Base-by-base conservation (phyloP, 2,888 invertebrate genomes). In the Agelastica alni region DNA sequence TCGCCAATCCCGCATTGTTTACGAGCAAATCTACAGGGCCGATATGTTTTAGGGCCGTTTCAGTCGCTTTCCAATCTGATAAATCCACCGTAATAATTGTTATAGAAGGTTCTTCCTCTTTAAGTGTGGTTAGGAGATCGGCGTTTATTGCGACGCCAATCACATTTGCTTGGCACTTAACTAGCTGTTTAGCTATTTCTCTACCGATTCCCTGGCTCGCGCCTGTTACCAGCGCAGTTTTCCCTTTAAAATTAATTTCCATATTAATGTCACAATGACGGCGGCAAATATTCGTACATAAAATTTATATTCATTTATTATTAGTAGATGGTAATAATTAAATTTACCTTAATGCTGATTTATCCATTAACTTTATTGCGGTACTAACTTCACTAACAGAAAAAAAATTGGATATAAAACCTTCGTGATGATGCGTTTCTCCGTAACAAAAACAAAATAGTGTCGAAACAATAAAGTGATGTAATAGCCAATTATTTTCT, bases 211-310 rank as follows among this genome's bases (percentile, higher is more conserved):
- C 87, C 83, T 65, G 51, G 14, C 42, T 49, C 45, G 92, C 93
- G 51, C 94, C 95, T 53, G 95, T 94, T 2, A 95, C 91, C 48
- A 95, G 79, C 68, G 92, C 88, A 53, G 86, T 83, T 79, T 91
- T 93, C 53, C 86, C 87, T 65, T 81, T 80, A 73, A 91, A 89
- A 42, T 78, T 79, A 63, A 85, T 83, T 71, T 87, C 83, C 88
- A 88, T 88, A 22, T 36, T 47, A n/a, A n/a, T n/a, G n/a, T n/a
- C n/a, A n/a, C n/a, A n/a, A n/a, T n/a, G n/a, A n/a, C n/a, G n/a
- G n/a, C n/a, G n/a, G n/a, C n/a, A n/a, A n/a, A n/a, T n/a, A n/a
- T n/a, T n/a, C n/a, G n/a, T n/a, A n/a, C n/a, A n/a, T n/a, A n/a
- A n/a, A n/a, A n/a, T n/a, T n/a, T n/a, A n/a, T n/a, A n/a, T n/a